Evolutionary conservation across 1,140 invertebrate species (phyloP).

Genomic region (Drosophila yakuba): DNA sequence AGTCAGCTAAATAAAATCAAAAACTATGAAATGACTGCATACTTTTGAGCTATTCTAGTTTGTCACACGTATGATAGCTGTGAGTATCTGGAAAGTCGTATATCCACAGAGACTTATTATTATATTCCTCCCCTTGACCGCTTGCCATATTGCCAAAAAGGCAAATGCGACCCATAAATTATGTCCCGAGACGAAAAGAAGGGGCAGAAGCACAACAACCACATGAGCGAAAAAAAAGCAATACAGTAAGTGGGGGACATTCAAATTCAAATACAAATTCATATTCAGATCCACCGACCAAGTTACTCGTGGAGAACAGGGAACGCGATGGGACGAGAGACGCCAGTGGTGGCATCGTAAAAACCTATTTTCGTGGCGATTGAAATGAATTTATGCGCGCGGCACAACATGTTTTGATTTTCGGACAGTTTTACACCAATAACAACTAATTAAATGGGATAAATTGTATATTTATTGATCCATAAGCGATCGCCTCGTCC

Average conservation of each 20-base stretch:
- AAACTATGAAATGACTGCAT: slow-evolving; percentile 30
- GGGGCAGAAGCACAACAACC: slow-evolving; percentile 22
- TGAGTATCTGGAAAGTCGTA: slow-evolving; percentile 23
- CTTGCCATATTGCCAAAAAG: slow-evolving; percentile 55
- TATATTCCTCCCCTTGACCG: slow-evolving; percentile 23
- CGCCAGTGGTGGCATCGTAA: slow-evolving; percentile 63
- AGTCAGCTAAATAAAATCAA: too few species aligned
- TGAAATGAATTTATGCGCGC: slow-evolving; percentile 71
- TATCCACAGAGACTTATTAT: slow-evolving; percentile 20
- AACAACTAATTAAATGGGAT: slow-evolving; percentile 67
- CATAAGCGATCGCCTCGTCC: slow-evolving; percentile 28
- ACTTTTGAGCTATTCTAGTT: slow-evolving; percentile 49
- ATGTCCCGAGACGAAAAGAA: slow-evolving; percentile 38
- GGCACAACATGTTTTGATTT: slow-evolving; percentile 75
- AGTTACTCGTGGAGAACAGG: slow-evolving; percentile 33
- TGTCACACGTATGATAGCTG: neutral
- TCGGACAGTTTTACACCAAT: slow-evolving; percentile 72
- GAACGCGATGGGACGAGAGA: slow-evolving; percentile 8
- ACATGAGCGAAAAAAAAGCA: slow-evolving; percentile 8
- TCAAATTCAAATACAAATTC: slow-evolving; percentile 12
- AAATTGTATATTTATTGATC: slow-evolving; percentile 70
- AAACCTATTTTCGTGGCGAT: slow-evolving; percentile 74
- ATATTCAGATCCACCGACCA: neutral
- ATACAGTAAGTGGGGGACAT: slow-evolving; percentile 33
- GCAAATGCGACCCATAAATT: slow-evolving; percentile 73